Evolutionary conservation across 2,113 vertebrate species (phyloP).

Genomic region (Oreochromis tanganicae): DNA sequence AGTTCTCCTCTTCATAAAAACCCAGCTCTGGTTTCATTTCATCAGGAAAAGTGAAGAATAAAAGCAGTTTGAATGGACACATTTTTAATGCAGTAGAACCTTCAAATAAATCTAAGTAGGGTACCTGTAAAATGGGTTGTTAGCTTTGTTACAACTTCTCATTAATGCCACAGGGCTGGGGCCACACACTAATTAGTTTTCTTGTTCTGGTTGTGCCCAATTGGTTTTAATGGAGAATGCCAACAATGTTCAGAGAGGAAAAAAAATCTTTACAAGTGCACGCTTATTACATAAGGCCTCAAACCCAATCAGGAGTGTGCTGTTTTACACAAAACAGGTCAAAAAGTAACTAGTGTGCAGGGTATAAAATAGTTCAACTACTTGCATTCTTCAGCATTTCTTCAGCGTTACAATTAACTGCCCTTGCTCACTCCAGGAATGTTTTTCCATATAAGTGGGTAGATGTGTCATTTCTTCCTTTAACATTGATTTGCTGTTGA

Average conservation of each 20-base stretch:
- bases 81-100: neutral
- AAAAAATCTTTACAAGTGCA: neutral
- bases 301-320: neutral
- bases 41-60: neutral
- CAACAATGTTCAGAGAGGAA: neutral
- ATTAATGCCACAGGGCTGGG: slow-evolving; percentile 8
- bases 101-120: slow-evolving; percentile 14
- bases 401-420: neutral
- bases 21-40: neutral
- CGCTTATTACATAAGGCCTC: neutral
- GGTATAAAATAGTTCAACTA: neutral
- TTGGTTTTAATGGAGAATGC: slow-evolving; percentile 20
- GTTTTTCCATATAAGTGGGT: neutral
- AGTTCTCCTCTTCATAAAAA: neutral
- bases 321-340: neutral
- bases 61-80: slow-evolving; percentile 8
- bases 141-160: slow-evolving; percentile 16
- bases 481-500: neutral
- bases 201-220: slow-evolving; percentile 24
- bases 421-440: neutral
- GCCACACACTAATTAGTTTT: slow-evolving; percentile 4
- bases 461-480: neutral
- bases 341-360: neutral
- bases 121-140: slow-evolving; percentile 24
- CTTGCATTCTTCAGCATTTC: neutral